phyloP scores from a whole-genome alignment of 2,797 vertebrate species.

The Pteronotus mesoamericanus region DNA sequence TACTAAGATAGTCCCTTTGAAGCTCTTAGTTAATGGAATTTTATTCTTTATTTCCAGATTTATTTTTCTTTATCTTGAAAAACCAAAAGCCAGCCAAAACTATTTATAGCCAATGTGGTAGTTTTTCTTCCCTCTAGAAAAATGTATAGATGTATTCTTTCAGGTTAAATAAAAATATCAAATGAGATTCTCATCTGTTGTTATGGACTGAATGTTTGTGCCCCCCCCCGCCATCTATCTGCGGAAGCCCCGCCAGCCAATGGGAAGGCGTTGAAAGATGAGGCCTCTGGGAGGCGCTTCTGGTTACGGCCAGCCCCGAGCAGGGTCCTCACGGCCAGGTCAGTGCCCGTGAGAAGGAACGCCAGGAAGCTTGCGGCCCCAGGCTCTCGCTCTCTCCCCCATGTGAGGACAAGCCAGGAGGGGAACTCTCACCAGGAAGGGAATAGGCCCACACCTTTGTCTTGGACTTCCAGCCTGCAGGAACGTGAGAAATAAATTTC shows the following conservation, averaged over 20 bases:
- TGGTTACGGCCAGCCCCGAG: too few species aligned
- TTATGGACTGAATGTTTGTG: background rate
- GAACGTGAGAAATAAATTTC: background rate
- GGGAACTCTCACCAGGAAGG: background rate
- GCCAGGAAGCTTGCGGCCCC: accelerated
- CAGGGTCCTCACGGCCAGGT: too few species aligned
- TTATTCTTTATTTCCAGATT: background rate
- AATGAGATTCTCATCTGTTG: background rate
- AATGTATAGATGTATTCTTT: background rate
- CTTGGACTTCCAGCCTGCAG: background rate
- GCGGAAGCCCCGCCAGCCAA: background rate
- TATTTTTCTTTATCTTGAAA: constrained; percentile 35
- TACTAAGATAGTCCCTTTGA: constrained; percentile 12
- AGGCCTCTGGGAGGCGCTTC: background rate
- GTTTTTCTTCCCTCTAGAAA: background rate
- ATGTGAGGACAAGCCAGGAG: background rate
- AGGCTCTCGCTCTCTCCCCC: background rate
- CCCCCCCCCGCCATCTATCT: background rate
- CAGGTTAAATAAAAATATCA: background rate
- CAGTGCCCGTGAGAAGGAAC: background rate
- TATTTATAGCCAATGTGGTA: background rate
- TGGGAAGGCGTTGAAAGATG: background rate
- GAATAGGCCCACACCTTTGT: accelerated
- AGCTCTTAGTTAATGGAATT: background rate
- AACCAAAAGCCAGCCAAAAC: constrained; percentile 10